Percentiles rank a stretch among this genome's conserved stretches.
Evolutionary conservation across 2,888 invertebrate genomes (phyloP).

Genomic region (Melipona beecheii): DNA sequence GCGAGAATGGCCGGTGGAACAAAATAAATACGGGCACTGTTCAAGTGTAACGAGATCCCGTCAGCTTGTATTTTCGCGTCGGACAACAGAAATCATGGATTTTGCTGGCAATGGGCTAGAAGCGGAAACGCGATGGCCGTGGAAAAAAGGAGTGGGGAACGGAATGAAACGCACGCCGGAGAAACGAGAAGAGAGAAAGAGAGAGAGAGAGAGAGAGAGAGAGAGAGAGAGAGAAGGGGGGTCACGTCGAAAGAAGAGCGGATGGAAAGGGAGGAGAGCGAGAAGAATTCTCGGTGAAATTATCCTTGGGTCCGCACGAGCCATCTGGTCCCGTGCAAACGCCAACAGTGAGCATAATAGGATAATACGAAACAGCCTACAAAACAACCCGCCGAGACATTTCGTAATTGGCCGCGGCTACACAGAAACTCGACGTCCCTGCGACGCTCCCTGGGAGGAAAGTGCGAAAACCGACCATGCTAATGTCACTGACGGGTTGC

Average conservation of each 20-base stretch:
- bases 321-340: constrained; percentile 56
- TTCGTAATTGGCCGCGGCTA: constrained; percentile 72
- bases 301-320: constrained; percentile 71
- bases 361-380: constrained; percentile 74
- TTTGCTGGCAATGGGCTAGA: constrained; percentile 21
- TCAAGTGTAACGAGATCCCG: constrained; percentile 66
- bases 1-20: constrained; percentile 7
- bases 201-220: too few species aligned
- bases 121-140: constrained; percentile 17
- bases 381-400: constrained; percentile 70
- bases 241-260: background rate
- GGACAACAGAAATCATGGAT: constrained; percentile 45
- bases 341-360: constrained; percentile 71
- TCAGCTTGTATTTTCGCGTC: constrained; percentile 57
- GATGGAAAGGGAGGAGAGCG: background rate
- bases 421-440: constrained; percentile 7
- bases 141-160: constrained; percentile 3
- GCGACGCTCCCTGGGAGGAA: constrained; percentile 22
- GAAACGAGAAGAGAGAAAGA: constrained; percentile 18
- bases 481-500: constrained; percentile 19
- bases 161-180: constrained; percentile 19
- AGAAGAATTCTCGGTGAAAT: constrained; percentile 65
- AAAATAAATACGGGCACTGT: constrained; percentile 67
- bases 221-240: background rate
- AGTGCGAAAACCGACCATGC: constrained; percentile 51